Evolutionary conservation across 2,797 vertebrate species (phyloP).

Genomic region (Melanotaenia boesemani): DNA sequence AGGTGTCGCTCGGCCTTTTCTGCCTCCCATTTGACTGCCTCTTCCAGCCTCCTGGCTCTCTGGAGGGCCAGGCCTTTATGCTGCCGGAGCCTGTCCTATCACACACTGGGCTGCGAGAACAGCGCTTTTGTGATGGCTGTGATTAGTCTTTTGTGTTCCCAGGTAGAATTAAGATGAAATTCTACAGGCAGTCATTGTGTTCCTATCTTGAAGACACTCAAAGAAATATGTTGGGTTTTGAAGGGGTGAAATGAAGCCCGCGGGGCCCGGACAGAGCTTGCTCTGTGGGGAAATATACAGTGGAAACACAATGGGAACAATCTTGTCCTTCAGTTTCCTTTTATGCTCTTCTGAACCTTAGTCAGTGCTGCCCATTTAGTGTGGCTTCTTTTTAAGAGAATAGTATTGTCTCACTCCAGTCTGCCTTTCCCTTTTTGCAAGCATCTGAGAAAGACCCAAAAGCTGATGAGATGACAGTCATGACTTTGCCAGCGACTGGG

Average conservation of each 20-base stretch:
- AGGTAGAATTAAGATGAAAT: constrained; percentile 87
- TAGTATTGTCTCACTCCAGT: constrained; percentile 72
- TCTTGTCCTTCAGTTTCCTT: constrained; percentile 83
- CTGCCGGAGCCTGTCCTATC: constrained; percentile 71
- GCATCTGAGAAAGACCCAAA: constrained; percentile 78
- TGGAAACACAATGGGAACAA: constrained; percentile 81
- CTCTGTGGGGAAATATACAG: constrained; percentile 84
- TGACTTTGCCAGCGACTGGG: constrained; percentile 77
- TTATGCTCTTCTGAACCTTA: constrained; percentile 81
- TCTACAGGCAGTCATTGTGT: constrained; percentile 83
- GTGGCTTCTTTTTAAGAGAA: constrained; percentile 71
- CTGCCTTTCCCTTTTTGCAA: constrained; percentile 64
- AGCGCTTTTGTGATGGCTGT: constrained; percentile 83
- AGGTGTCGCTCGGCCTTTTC: constrained; percentile 57
- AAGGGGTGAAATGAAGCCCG: constrained; percentile 84
- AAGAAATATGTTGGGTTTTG: constrained; percentile 82
- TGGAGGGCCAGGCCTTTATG: constrained; percentile 73
- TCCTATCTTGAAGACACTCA: constrained; percentile 81
- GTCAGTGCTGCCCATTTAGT: constrained; percentile 78
- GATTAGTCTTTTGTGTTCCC: constrained; percentile 87
- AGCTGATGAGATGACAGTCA: constrained; percentile 80
- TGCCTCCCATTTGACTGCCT: constrained; percentile 68
- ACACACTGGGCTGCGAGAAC: constrained; percentile 73
- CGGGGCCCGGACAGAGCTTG: constrained; percentile 76
- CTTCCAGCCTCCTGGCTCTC: constrained; percentile 68